These are phyloP conservation scores for Zonitis immaculata DNA, from an alignment of 2,888 invertebrate species.

Conservation along the genomic window DNA sequence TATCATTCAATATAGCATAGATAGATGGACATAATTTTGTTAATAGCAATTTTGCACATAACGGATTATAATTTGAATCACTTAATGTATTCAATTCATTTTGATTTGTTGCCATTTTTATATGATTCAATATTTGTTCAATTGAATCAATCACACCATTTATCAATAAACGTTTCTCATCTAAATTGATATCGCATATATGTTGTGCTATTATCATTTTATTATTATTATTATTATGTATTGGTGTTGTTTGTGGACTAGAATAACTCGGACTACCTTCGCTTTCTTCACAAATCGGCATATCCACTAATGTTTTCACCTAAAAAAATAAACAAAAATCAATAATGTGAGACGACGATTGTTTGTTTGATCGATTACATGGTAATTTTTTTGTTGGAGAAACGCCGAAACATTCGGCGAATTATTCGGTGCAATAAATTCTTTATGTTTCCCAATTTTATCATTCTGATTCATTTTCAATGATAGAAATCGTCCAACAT, in stretches of 20 bases:
- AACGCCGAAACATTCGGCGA: conserved; percentile 69
- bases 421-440: conserved; percentile 62
- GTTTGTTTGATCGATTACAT: no score
- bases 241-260: conserved; percentile 50
- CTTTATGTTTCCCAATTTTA: conserved; percentile 50
- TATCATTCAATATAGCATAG: conserved; percentile 79
- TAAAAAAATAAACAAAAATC: conserved; percentile 29
- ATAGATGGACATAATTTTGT: conserved; percentile 77
- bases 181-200: conserved; percentile 49
- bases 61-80: conserved; percentile 58
- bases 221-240: no score
- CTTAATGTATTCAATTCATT: conserved; percentile 57
- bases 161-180: conserved; percentile 65
- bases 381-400: conserved; percentile 55
- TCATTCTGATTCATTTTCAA: conserved; percentile 63
- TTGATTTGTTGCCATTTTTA: conserved; percentile 62
- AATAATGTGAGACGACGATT: neutral
- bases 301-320: conserved; percentile 57
- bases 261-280: conserved; percentile 58
- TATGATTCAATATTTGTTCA: conserved; percentile 68
- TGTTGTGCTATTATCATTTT: no score
- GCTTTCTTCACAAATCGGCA: conserved; percentile 62
- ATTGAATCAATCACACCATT: conserved; percentile 70
- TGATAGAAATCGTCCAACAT: conserved; percentile 66
- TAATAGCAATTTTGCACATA: conserved; percentile 69